Base-by-base conservation (phyloP, 2,113 vertebrate genomes). In the Perca fluviatilis region DNA sequence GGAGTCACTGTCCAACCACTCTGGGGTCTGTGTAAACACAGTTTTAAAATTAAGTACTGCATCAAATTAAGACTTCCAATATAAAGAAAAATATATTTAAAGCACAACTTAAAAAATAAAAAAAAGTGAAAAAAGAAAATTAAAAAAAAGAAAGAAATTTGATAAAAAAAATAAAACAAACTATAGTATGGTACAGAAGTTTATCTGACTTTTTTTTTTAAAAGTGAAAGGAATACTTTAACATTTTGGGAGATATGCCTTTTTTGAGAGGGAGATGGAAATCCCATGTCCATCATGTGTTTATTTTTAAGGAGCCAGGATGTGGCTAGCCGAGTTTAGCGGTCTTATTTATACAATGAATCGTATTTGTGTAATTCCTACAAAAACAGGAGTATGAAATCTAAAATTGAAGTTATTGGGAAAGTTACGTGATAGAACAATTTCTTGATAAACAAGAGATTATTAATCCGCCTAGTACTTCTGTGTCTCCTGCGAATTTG, bases 1-100 rank as follows among this genome's bases (percentile, higher is more conserved):
- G 53, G 98, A 99, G 86, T 99, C 98, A 25, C 98, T 99, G 93
- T 99, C 98, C 83, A 99, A 77, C 98, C 98, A 99, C 60, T 99
- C 98, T 0, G 98, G 98, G 10, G 98, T 99, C 98, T 99, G 93
- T 61, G 91, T 33, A 83, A 63, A 65, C 10, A 65, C 54, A 84
- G 51, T 7, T 54, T n/a, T 19, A 25, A 40, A 61, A 10, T 43
- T 2, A 40, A 40, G 9, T 43, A 43, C 2, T 43, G 40, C 40
- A 43, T 43, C 25, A 19, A 30, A 33, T 33, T 6, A 13, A 6
- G 5, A 14, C 10, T 51, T 15, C 2, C 6, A 27, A 49, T 18
- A 27, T 66, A 18, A 25, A 47, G 9, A 47, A 1, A 60, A 49
- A 46, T 12, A 11, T 23, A 40, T 23, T 19, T 46, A 23, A 40